Evolutionary conservation across 2,888 invertebrate species (phyloP).

Genomic region (Mallateleia sp.): DNA sequence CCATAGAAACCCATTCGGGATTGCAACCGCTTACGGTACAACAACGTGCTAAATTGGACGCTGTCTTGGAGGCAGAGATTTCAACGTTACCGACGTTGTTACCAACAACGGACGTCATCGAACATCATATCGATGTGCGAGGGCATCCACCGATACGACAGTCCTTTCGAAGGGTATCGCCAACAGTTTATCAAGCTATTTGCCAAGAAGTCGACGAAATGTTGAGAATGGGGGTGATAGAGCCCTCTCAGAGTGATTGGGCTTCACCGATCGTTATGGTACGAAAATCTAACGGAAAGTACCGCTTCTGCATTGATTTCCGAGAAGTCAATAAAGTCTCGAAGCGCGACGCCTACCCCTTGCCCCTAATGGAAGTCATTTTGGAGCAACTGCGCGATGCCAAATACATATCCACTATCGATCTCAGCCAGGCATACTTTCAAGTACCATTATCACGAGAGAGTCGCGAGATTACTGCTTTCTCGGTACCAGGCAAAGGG

Average conservation of each 20-base stretch:
- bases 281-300: constrained; percentile 51
- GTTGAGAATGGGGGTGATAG: constrained; percentile 4
- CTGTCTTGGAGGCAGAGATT: too few species aligned
- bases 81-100: background rate
- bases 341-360: constrained; percentile 68
- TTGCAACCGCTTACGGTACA: too few species aligned
- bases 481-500: background rate
- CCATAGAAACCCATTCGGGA: too few species aligned
- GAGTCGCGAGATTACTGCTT: background rate
- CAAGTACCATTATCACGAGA: background rate
- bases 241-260: constrained; percentile 44
- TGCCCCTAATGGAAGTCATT: constrained; percentile 55
- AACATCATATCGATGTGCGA: constrained; percentile 23
- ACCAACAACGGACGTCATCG: background rate
- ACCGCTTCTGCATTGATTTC: constrained; percentile 65
- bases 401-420: too few species aligned
- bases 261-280: constrained; percentile 60
- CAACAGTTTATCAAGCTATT: constrained; percentile 4
- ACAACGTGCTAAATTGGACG: too few species aligned
- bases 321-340: constrained; percentile 47
- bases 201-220: constrained; percentile 28
- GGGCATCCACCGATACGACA: constrained; percentile 31
- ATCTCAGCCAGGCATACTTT: too few species aligned
- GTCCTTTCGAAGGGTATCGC: constrained; percentile 28
- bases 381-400: background rate